Conservation (phyloP, 1,140 invertebrate genomes). For the Fopius arisanus region DNA sequence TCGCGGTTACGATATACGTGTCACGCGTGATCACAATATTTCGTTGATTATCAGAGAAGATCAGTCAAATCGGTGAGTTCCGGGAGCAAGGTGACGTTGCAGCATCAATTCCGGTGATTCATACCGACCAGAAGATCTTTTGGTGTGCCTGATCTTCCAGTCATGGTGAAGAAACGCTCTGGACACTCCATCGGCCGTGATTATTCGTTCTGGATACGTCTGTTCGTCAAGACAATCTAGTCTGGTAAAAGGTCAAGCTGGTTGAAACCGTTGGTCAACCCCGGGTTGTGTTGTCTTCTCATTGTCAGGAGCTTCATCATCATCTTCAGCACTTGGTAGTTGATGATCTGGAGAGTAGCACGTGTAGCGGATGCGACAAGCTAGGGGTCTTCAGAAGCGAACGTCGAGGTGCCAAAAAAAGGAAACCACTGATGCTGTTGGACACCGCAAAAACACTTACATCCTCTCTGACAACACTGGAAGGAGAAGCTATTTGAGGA, state of each 20-base stretch:
- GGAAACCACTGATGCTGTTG: no score
- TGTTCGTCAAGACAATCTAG: constrained; percentile 16
- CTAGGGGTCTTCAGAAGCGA: no score
- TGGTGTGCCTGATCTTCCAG: constrained; percentile 12
- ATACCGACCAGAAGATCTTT: neutral
- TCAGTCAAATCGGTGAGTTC: neutral
- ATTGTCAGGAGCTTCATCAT: no score
- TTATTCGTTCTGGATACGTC: neutral
- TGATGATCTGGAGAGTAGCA: no score
- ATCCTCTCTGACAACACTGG: neutral
- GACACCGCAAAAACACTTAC: neutral
- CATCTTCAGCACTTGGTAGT: no score
- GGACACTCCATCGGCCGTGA: constrained; percentile 3
- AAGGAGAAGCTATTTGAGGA: neutral
- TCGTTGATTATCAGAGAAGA: neutral
- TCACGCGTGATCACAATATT: constrained; percentile 14
- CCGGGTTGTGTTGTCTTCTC: no score
- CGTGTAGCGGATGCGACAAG: no score
- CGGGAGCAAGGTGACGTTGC: no score
- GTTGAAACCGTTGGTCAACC: neutral
- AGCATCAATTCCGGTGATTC: no score
- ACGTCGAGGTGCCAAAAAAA: no score
- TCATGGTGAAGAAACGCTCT: constrained; percentile 17
- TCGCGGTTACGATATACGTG: constrained; percentile 53
- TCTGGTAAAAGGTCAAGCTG: neutral